Evolutionary conservation across 2,888 invertebrate genomes (phyloP).

Genomic region (Drosophila pegasa): DNA sequence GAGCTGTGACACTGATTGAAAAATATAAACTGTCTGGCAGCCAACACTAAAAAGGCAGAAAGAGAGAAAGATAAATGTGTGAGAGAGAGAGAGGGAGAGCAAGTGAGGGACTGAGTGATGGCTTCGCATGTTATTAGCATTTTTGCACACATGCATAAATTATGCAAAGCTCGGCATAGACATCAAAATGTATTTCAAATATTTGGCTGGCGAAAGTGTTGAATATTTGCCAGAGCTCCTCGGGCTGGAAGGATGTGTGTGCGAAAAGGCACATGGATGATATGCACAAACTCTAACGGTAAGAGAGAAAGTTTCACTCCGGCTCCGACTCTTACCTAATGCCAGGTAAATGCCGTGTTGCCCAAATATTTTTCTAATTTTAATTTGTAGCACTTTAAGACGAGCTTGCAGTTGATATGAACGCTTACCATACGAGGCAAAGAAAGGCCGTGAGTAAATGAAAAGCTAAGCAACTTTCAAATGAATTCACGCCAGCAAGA

Average conservation of each 20-base stretch:
- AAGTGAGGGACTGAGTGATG: neutral
- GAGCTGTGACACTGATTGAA: slow-evolving; percentile 74
- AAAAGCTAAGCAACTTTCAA: neutral
- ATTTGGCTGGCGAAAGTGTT: slow-evolving; percentile 74
- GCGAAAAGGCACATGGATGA: neutral
- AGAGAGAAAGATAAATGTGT: neutral
- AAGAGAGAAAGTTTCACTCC: slow-evolving; percentile 37
- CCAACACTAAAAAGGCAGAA: neutral
- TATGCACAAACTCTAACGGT: slow-evolving; percentile 8
- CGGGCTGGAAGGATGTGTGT: slow-evolving; percentile 8
- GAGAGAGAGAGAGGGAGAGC: neutral
- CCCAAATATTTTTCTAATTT: slow-evolving; percentile 28
- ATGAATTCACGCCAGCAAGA: neutral
- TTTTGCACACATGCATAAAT: slow-evolving; percentile 65
- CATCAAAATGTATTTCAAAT: slow-evolving; percentile 63
- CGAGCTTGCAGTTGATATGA: slow-evolving; percentile 30
- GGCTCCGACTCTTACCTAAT: slow-evolving; percentile 9
- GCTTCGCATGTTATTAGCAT: slow-evolving; percentile 61
- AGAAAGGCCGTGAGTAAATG: neutral
- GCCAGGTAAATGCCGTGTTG: slow-evolving; percentile 27
- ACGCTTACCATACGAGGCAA: slow-evolving; percentile 6
- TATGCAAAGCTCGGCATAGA: slow-evolving; percentile 57
- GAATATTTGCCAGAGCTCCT: slow-evolving; percentile 45
- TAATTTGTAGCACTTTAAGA: slow-evolving; percentile 44
- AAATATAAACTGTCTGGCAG: slow-evolving; percentile 60